Percentiles rank a stretch among this genome's conserved stretches.
phyloP scores from a whole-genome alignment of 2,888 invertebrate species.

The Auanema sp. region DNA sequence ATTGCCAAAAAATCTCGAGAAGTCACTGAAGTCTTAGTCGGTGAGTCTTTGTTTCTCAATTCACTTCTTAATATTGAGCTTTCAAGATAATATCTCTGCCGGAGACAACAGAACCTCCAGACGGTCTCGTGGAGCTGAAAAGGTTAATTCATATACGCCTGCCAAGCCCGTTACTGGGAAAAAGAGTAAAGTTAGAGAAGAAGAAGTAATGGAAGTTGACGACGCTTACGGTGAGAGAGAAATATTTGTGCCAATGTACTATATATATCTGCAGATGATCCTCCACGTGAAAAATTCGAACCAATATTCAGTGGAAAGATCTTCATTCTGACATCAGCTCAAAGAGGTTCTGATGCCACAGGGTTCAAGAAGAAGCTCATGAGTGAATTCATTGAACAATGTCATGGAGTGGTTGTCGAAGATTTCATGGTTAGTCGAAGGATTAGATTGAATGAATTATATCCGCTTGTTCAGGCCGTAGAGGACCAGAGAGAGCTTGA shows the following conservation, averaged over 20 bases:
- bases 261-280: slow-evolving; percentile 9
- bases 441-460: neutral
- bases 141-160: neutral
- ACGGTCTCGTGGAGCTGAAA: slow-evolving; percentile 16
- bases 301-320: slow-evolving; percentile 18
- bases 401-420: slow-evolving; percentile 56
- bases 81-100: neutral
- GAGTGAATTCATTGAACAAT: slow-evolving; percentile 41
- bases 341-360: slow-evolving; percentile 23
- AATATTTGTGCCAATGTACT: too few relatives aligned
- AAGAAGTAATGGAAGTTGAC: too few relatives aligned
- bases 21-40: slow-evolving; percentile 26
- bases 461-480: slow-evolving; percentile 27
- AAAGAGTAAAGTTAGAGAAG: too few relatives aligned
- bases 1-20: slow-evolving; percentile 30
- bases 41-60: slow-evolving; percentile 10
- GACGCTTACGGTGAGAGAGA: too few relatives aligned
- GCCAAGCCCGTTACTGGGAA: too few relatives aligned
- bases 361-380: slow-evolving; percentile 57
- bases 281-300: neutral
- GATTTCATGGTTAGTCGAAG: slow-evolving; percentile 38
- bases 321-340: slow-evolving; percentile 62
- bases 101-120: slow-evolving; percentile 7
- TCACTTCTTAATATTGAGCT: neutral
- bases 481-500: slow-evolving; percentile 18